These are phyloP conservation scores for Parnassius glacialis DNA, from an alignment of 2,888 invertebrate genomes.

Conservation along the genomic window DNA sequence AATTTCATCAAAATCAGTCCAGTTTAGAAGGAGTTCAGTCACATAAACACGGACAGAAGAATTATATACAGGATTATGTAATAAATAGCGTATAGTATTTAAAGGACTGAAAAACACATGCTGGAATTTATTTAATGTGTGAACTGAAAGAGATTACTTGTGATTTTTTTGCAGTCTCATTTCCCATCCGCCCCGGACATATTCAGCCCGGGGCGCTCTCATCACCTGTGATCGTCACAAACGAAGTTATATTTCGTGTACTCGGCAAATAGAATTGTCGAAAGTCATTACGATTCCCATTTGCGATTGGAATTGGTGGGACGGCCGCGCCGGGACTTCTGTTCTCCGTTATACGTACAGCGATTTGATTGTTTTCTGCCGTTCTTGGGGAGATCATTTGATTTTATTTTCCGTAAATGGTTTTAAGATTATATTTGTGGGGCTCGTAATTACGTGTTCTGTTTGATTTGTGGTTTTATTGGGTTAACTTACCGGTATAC, in stretches of 20 bases:
- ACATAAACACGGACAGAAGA: too few relatives aligned
- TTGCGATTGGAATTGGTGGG: slow-evolving; percentile 71
- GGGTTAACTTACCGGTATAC: too few relatives aligned
- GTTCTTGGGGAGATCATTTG: slow-evolving; percentile 41
- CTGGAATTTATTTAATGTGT: too few relatives aligned
- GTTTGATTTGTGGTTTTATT: neutral
- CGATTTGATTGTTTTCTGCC: slow-evolving; percentile 53
- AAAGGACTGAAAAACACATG: too few relatives aligned
- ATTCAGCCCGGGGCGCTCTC: slow-evolving; percentile 11
- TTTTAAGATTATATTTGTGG: slow-evolving; percentile 18
- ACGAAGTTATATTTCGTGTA: slow-evolving; percentile 57
- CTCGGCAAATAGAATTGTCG: slow-evolving; percentile 65
- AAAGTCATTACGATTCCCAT: slow-evolving; percentile 75
- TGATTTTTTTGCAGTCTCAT: neutral
- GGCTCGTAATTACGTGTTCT: slow-evolving; percentile 10
- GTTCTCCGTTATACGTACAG: slow-evolving; percentile 42
- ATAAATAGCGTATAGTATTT: too few relatives aligned
- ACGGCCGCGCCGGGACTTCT: slow-evolving; percentile 46
- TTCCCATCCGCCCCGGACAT: slow-evolving; percentile 4
- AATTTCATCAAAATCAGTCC: too few relatives aligned
- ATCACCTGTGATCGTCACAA: slow-evolving; percentile 54
- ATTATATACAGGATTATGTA: too few relatives aligned
- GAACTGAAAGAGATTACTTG: too few relatives aligned
- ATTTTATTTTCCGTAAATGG: slow-evolving; percentile 29
- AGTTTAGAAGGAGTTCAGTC: too few relatives aligned